phyloP scores from a whole-genome alignment of 2,797 vertebrate species.

The Bovichtus variegatus region DNA sequence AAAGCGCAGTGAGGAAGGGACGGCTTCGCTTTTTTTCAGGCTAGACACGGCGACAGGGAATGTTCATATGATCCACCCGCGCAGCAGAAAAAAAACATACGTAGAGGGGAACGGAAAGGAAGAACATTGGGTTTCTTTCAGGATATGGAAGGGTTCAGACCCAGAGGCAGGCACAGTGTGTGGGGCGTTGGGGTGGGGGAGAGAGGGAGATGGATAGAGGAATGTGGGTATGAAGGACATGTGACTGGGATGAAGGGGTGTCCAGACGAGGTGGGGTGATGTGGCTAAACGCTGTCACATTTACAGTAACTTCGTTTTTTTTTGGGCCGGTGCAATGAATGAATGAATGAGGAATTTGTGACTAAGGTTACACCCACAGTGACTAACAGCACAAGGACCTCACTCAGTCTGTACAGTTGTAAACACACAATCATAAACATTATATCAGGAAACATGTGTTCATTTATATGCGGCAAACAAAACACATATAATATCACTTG shows the following conservation, averaged over 20 bases:
- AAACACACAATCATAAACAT: not conserved
- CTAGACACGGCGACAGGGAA: conserved; percentile 28
- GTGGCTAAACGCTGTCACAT: conserved; percentile 50
- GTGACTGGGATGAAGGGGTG: conserved; percentile 71
- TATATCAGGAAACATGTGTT: not conserved
- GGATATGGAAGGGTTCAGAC: conserved; percentile 50
- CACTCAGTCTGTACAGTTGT: conserved; percentile 8
- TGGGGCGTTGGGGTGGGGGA: conserved; percentile 36
- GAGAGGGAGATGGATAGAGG: conserved; percentile 51
- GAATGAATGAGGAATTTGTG: conserved; percentile 63
- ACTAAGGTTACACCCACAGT: conserved; percentile 66
- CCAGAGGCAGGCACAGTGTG: conserved; percentile 57
- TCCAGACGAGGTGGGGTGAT: conserved; percentile 70
- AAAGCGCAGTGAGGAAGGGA: conserved; percentile 48
- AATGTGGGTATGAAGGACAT: conserved; percentile 75
- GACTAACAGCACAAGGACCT: conserved; percentile 51
- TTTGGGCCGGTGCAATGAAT: conserved; percentile 49
- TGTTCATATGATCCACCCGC: conserved; percentile 47
- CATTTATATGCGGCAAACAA: not conserved
- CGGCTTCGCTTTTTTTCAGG: conserved; percentile 38
- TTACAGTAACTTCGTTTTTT: conserved; percentile 30
- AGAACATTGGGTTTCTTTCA: conserved; percentile 60
- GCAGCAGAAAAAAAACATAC: conserved; percentile 28
- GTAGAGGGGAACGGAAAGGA: conserved; percentile 45
- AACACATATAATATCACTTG: not conserved